Conservation (phyloP, 2,888 invertebrate genomes). For the Pristionchus arcanus region DNA sequence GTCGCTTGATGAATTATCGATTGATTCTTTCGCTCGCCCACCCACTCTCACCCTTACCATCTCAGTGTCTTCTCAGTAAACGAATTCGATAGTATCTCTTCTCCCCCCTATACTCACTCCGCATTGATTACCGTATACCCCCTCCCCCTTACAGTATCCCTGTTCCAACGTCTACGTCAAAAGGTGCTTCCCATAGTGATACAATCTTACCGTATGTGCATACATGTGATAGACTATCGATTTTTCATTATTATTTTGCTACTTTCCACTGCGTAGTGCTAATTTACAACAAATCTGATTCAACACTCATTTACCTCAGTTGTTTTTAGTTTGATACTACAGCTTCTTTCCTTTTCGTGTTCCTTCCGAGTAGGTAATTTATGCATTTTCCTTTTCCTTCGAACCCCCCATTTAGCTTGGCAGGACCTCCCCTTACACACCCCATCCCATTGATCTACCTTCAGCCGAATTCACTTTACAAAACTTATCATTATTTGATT, state of each 20-base stretch:
- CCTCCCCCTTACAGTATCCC: conserved; percentile 33
- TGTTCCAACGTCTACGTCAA: conserved; percentile 29
- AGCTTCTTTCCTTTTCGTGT: conserved; percentile 26
- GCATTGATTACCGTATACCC: conserved; percentile 4
- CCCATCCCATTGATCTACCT: conserved; percentile 30
- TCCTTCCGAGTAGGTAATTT: conserved; percentile 37
- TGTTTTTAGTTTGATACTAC: conserved; percentile 30
- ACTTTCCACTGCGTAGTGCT: conserved; percentile 39
- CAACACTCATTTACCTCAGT: conserved; percentile 12
- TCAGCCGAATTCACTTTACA: conserved; percentile 39
- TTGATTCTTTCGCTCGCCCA: conserved; percentile 24
- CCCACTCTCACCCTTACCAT: conserved; percentile 33
- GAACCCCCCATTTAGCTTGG: neutral
- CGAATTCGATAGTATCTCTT: conserved; percentile 29
- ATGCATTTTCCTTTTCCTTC: conserved; percentile 23
- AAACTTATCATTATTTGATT: conserved; percentile 43
- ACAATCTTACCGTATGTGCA: conserved; percentile 25
- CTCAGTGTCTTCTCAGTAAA: conserved; percentile 28
- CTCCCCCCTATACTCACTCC: neutral
- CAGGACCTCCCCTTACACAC: neutral
- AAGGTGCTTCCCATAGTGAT: conserved; percentile 44
- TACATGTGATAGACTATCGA: conserved; percentile 36
- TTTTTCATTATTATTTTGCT: neutral
- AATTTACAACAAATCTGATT: conserved; percentile 27
- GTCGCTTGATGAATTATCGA: conserved; percentile 34